A percentile compares a stretch with the other conserved stretches of the same genome.
These are phyloP conservation scores for Drosophila subpulchrella DNA, from an alignment of 1,140 invertebrate genomes.

Conservation along the genomic window DNA sequence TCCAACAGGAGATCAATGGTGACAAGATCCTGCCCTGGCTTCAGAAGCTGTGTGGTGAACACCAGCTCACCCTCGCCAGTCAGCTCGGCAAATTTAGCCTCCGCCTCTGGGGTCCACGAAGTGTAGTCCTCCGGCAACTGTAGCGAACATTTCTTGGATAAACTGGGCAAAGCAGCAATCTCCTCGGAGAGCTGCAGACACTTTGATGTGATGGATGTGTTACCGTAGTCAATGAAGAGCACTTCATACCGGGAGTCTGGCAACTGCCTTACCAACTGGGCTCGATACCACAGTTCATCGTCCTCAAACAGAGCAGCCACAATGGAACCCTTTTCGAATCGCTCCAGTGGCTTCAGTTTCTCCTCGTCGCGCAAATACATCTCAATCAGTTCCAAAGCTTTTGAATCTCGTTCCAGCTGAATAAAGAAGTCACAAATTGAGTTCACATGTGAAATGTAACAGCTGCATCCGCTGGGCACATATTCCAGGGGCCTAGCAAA, in stretches of 20 bases:
- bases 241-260: conserved; percentile 88
- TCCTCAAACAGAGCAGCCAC: conserved; percentile 89
- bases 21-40: conserved; percentile 87
- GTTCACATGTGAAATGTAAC: conserved; percentile 88
- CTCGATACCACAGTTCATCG: conserved; percentile 89
- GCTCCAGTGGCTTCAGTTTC: conserved; percentile 51
- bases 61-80: conserved; percentile 88
- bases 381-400: conserved; percentile 87
- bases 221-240: conserved; percentile 91
- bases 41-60: conserved; percentile 87
- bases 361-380: conserved; percentile 85
- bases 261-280: conserved; percentile 87
- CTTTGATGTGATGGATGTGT: conserved; percentile 87
- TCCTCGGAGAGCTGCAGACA: conserved; percentile 88
- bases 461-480: conserved; percentile 85
- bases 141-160: conserved; percentile 88
- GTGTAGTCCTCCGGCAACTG: conserved; percentile 87
- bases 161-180: conserved; percentile 86
- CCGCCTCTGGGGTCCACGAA: conserved; percentile 87
- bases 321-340: conserved; percentile 86
- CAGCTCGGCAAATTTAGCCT: conserved; percentile 88
- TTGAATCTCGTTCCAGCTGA: conserved; percentile 87
- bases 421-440: conserved; percentile 90
- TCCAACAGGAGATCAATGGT: conserved; percentile 88
- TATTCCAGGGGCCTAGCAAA: conserved; percentile 85